A percentile compares a stretch with the other conserved stretches of the same genome.
phyloP scores from a whole-genome alignment of 2,113 vertebrate species.

The Mola mola region DNA sequence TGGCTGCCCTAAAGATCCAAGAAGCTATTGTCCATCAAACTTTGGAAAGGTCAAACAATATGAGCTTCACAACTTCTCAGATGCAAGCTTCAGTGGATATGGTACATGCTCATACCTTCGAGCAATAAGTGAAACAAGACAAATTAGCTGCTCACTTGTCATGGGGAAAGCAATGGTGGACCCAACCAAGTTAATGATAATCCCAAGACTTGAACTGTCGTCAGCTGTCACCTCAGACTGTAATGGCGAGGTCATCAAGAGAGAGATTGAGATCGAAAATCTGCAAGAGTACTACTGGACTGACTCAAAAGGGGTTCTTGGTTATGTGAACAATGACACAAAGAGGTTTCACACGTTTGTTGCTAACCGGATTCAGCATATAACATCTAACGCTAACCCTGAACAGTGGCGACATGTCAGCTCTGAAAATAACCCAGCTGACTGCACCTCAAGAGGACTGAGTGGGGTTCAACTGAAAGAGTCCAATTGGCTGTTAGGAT shows the following conservation, averaged over 20 bases:
- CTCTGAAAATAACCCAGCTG: neutral
- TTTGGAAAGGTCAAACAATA: neutral
- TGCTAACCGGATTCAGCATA: neutral
- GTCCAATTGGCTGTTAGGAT: slow-evolving; percentile 1
- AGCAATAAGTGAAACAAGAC: slow-evolving; percentile 1
- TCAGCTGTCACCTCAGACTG: slow-evolving; percentile 14
- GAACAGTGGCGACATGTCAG: neutral
- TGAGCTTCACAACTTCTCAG: slow-evolving; percentile 13
- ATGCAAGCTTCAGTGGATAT: slow-evolving; percentile 14
- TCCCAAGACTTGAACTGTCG: slow-evolving; percentile 7
- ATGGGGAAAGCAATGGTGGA: slow-evolving; percentile 3
- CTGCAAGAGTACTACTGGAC: slow-evolving; percentile 1
- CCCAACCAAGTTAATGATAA: slow-evolving; percentile 1
- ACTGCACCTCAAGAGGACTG: neutral
- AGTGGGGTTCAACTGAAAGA: neutral
- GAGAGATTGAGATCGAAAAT: neutral
- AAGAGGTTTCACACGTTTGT: neutral
- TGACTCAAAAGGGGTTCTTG: neutral
- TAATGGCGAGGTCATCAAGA: neutral
- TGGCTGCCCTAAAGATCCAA: slow-evolving; percentile 3
- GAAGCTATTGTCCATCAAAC: neutral
- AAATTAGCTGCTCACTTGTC: neutral
- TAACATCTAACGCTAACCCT: neutral
- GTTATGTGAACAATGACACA: neutral
- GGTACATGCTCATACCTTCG: slow-evolving; percentile 9